Evolutionary conservation across 2,888 invertebrate genomes (phyloP).

Genomic region (Baronia brevicornis): DNA sequence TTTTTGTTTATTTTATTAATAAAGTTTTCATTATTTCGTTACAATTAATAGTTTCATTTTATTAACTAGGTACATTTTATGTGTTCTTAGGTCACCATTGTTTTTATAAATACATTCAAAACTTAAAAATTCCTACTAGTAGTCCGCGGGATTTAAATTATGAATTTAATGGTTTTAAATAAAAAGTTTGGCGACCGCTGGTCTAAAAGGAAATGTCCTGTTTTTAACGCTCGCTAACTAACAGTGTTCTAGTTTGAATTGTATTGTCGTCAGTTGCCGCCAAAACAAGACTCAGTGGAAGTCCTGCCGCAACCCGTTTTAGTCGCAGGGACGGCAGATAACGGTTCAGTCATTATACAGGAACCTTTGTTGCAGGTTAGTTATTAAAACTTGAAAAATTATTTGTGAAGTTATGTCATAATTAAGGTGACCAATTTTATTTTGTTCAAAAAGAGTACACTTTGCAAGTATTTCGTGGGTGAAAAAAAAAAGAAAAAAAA

Average conservation of each 20-base stretch:
- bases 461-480: too few species aligned
- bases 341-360: conserved; percentile 47
- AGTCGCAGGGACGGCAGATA: conserved; percentile 35
- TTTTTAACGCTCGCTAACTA: neutral
- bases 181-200: neutral
- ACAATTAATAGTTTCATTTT: too few species aligned
- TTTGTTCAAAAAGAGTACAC: too few species aligned
- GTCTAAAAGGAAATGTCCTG: neutral
- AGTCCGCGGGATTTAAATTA: too few species aligned
- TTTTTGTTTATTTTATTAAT: too few species aligned
- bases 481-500: too few species aligned
- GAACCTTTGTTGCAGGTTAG: conserved; percentile 53
- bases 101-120: too few species aligned
- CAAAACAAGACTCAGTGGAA: conserved; percentile 47
- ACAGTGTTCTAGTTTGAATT: conserved; percentile 1
- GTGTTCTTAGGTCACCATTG: too few species aligned
- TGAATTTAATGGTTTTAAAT: too few species aligned
- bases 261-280: conserved; percentile 35
- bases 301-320: conserved; percentile 41
- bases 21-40: too few species aligned
- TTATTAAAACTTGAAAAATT: conserved; percentile 15
- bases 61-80: too few species aligned
- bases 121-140: too few species aligned
- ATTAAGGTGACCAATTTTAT: neutral
- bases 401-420: neutral